Conservation (phyloP, 2,888 invertebrate species). For the Coelopa pilipes region DNA sequence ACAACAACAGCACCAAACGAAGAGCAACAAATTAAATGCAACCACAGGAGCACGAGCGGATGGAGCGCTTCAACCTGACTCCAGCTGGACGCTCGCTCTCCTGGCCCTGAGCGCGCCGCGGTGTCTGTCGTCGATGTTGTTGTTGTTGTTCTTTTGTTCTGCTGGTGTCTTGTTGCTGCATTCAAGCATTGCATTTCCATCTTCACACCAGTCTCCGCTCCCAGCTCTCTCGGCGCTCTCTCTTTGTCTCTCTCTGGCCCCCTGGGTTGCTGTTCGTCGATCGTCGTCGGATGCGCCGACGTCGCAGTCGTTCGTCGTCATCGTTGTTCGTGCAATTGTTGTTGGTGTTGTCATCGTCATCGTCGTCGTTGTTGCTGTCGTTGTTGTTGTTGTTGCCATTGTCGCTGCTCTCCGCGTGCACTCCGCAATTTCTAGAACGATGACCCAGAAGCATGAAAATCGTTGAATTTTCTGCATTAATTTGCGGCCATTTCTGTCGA, state of each 20-base stretch:
- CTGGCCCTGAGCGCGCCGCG: background rate
- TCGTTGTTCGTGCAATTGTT: conserved; percentile 17
- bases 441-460: conserved; percentile 35
- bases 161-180: conserved; percentile 8
- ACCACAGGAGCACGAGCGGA: too few relatives aligned
- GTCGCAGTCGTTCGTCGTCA: background rate
- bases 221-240: conserved; percentile 2
- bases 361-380: conserved; percentile 5
- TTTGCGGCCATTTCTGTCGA: conserved; percentile 20
- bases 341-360: background rate
- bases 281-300: conserved; percentile 9
- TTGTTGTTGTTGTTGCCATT: conserved; percentile 16
- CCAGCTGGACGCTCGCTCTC: background rate
- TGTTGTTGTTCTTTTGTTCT: conserved; percentile 5
- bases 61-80: too few relatives aligned
- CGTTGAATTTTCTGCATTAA: conserved; percentile 30
- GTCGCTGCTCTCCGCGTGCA: conserved; percentile 5
- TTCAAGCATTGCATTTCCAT: conserved; percentile 14
- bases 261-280: background rate
- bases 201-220: conserved; percentile 10
- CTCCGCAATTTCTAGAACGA: conserved; percentile 37
- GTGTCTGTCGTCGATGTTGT: background rate
- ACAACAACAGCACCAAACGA: background rate
- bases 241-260: background rate
- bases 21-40: conserved; percentile 13